Evolutionary conservation across 2,113 vertebrate genomes (phyloP).

Genomic region (Lynx canadensis): DNA sequence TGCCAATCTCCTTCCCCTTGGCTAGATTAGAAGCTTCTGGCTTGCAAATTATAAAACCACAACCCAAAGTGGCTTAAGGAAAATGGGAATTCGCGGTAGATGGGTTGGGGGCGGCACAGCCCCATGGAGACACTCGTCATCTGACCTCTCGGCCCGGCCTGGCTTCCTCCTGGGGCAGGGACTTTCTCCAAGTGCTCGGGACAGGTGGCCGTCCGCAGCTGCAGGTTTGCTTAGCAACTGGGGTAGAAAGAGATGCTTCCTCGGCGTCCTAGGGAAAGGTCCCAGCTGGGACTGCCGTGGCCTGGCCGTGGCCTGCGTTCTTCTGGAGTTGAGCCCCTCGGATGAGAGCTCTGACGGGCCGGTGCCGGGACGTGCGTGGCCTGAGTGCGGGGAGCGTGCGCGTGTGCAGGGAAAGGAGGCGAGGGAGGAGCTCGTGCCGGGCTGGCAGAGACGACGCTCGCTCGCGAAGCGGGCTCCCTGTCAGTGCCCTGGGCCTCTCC

Average conservation of each 20-base stretch:
- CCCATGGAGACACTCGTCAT: accelerated
- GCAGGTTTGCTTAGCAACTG: background rate
- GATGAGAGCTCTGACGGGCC: accelerated
- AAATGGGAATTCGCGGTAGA: accelerated
- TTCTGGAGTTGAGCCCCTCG: accelerated
- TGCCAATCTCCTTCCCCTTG: background rate
- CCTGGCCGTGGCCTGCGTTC: background rate
- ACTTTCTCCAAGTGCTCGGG: background rate
- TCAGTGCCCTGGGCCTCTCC: accelerated
- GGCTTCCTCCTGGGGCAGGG: too few relatives aligned
- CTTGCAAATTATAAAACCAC: background rate
- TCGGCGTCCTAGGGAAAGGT: too few relatives aligned
- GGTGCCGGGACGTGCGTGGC: accelerated
- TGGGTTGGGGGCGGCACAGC: accelerated
- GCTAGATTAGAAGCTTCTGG: background rate
- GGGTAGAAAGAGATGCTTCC: background rate
- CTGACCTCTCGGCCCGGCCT: accelerated
- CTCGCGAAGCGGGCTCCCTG: accelerated
- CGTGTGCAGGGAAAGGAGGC: background rate
- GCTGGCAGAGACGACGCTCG: accelerated
- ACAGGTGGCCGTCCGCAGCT: accelerated
- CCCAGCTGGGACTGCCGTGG: accelerated
- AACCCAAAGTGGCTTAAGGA: too few relatives aligned
- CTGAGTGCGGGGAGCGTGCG: accelerated
- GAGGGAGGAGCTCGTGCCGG: accelerated